A percentile compares a stretch with the other conserved stretches of the same genome.
These are phyloP conservation scores for Tetramorium simillimum DNA, from an alignment of 1,140 invertebrate species.

Conservation along the genomic window DNA sequence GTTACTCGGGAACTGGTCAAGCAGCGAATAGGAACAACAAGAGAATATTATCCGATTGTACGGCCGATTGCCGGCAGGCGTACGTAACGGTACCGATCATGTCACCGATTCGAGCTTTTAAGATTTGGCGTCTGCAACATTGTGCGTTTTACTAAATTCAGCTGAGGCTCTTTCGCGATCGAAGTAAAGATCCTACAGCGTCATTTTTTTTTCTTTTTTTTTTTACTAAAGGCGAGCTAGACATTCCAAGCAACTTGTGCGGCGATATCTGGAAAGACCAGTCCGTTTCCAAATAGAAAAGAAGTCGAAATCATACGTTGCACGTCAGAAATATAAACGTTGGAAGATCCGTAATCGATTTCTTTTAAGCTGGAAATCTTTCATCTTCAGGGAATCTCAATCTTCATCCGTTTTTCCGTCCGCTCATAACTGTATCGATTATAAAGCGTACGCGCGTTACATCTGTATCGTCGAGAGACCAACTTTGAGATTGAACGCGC, in stretches of 20 bases:
- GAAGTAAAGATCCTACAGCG: not conserved
- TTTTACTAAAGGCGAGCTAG: not conserved
- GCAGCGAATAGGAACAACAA: constrained; percentile 82
- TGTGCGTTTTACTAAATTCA: not conserved
- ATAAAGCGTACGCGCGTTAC: not conserved
- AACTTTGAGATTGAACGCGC: not conserved
- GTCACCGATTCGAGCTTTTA: constrained; percentile 56
- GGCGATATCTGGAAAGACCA: constrained; percentile 14
- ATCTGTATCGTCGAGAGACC: not conserved
- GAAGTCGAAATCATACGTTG: not conserved
- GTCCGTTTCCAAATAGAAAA: constrained; percentile 6
- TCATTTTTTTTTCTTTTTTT: not conserved
- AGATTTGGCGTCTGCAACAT: constrained; percentile 2
- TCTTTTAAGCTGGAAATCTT: not conserved
- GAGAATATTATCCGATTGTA: constrained; percentile 84
- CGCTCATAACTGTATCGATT: not conserved
- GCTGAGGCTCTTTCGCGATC: not conserved
- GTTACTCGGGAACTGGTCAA: constrained; percentile 80
- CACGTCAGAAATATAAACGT: not conserved
- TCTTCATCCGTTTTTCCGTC: not conserved
- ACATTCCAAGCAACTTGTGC: not conserved
- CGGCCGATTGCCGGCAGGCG: constrained; percentile 81
- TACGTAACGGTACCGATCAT: constrained; percentile 79
- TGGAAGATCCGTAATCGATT: not conserved
- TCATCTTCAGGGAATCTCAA: not conserved